Conservation (phyloP, 2,888 invertebrate genomes). For the Himalopsyche japonica region DNA sequence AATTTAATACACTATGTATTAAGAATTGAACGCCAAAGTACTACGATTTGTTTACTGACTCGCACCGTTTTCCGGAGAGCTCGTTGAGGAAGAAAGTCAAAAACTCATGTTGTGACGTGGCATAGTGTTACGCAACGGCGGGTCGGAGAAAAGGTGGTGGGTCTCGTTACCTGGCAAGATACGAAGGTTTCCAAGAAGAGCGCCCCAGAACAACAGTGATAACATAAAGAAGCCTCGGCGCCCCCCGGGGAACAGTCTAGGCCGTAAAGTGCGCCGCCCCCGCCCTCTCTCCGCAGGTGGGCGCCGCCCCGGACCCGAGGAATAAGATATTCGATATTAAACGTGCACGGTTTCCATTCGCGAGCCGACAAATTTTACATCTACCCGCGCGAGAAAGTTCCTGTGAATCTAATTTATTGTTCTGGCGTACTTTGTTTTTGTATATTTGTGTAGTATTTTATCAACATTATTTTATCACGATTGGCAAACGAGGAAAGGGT, state of each 20-base stretch:
- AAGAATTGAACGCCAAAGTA: background rate
- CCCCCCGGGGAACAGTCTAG: slow-evolving; percentile 33
- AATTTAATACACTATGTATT: too few species aligned
- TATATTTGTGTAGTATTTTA: background rate
- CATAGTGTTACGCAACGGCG: background rate
- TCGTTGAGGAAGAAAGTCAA: background rate
- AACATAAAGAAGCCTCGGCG: slow-evolving; percentile 38
- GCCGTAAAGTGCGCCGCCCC: slow-evolving; percentile 21
- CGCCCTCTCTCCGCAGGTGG: background rate
- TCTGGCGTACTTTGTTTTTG: background rate
- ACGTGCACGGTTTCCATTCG: background rate
- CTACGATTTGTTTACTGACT: background rate
- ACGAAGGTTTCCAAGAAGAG: slow-evolving; percentile 3
- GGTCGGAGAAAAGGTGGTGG: too few species aligned
- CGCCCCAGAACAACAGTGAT: slow-evolving; percentile 34
- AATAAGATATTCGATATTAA: slow-evolving; percentile 1
- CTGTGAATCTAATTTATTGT: background rate
- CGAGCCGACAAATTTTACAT: background rate
- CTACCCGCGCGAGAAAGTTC: background rate
- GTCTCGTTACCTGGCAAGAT: background rate
- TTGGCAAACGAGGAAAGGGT: background rate
- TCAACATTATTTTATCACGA: background rate
- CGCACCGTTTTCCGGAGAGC: background rate
- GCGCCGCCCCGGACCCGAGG: background rate
- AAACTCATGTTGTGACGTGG: background rate